phyloP scores from a whole-genome alignment of 2,797 vertebrate species.

The Borostomias antarcticus region DNA sequence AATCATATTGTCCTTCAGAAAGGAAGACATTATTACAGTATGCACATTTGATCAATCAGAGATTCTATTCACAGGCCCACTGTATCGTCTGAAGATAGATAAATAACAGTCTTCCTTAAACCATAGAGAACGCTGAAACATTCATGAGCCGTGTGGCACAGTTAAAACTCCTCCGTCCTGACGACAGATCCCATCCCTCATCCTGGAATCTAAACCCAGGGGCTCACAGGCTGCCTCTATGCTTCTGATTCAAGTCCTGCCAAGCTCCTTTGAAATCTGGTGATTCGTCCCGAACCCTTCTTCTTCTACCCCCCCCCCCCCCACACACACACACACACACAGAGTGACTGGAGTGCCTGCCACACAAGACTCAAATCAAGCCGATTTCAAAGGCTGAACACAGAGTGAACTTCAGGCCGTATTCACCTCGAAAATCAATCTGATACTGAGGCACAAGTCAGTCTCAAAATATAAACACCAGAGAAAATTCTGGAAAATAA shows the following conservation, averaged over 20 bases:
- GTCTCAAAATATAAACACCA: constrained; percentile 38
- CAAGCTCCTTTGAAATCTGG: constrained; percentile 42
- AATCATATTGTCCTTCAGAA: too few relatives aligned
- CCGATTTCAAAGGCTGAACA: background rate
- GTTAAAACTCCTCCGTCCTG: constrained; percentile 22
- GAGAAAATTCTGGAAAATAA: constrained; percentile 45
- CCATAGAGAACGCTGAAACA: constrained; percentile 15
- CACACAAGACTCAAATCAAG: background rate
- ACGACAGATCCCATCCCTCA: constrained; percentile 44
- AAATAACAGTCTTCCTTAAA: background rate
- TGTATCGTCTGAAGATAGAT: background rate
- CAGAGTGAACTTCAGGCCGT: background rate
- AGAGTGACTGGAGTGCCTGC: background rate
- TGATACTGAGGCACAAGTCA: constrained; percentile 49
- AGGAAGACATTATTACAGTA: too few relatives aligned
- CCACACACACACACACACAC: background rate
- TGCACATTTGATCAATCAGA: too few relatives aligned
- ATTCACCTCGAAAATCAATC: constrained; percentile 52
- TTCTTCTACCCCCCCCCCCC: constrained; percentile 26
- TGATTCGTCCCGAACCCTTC: too few relatives aligned
- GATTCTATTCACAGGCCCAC: too few relatives aligned
- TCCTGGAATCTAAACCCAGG: constrained; percentile 39
- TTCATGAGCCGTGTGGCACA: constrained; percentile 37
- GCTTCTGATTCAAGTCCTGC: constrained; percentile 40
- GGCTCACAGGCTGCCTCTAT: constrained; percentile 37